Conservation (phyloP, 2,113 vertebrate genomes). For the Neofelis nebulosa region DNA sequence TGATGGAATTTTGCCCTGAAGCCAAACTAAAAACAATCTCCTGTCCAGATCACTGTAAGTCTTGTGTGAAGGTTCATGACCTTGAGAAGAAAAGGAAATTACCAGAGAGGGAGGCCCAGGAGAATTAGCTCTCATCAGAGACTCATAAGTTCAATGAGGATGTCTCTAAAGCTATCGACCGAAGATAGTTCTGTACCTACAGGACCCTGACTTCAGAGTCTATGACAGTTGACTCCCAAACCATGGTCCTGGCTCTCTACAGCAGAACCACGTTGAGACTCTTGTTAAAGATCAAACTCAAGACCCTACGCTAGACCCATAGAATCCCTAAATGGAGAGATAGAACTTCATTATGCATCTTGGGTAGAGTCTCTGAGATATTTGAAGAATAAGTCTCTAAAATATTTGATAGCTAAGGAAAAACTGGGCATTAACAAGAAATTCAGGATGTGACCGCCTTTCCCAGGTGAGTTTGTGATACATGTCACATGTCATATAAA, state of each 20-base stretch:
- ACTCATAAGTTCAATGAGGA: neutral
- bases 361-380: neutral
- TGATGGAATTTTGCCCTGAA: neutral
- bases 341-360: neutral
- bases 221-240: neutral
- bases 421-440: neutral
- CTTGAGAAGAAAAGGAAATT: neutral
- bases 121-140: neutral
- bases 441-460: neutral
- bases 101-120: neutral
- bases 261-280: neutral
- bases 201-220: neutral
- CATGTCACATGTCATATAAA: neutral
- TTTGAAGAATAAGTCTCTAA: neutral
- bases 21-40: constrained; percentile 14
- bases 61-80: neutral
- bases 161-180: neutral
- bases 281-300: neutral
- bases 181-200: neutral
- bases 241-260: neutral
- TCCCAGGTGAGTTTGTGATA: neutral
- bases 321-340: neutral
- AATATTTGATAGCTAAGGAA: neutral
- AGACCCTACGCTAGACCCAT: neutral
- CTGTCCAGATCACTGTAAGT: neutral